A percentile compares a stretch with the other conserved stretches of the same genome.
These are phyloP conservation scores for Myopa tessellatipennis DNA, from an alignment of 2,888 invertebrate genomes.

Conservation along the genomic window DNA sequence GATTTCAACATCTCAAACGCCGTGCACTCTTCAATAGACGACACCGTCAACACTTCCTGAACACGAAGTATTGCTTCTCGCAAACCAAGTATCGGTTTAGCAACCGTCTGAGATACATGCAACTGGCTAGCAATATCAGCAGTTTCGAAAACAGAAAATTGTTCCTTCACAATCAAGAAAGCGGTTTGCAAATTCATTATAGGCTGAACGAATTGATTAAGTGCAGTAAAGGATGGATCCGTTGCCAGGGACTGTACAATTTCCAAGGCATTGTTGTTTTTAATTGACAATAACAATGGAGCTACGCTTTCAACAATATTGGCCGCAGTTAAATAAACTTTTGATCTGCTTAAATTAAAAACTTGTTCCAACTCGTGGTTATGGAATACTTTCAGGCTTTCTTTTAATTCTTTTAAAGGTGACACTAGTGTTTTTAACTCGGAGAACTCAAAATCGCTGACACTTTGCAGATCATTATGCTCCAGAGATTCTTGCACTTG, in stretches of 20 bases:
- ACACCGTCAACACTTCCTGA: conserved; percentile 50
- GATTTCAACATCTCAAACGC: conserved; percentile 50
- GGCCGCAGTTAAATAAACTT: conserved; percentile 47
- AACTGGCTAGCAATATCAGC: conserved; percentile 48
- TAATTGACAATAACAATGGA: conserved; percentile 53
- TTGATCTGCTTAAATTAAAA: conserved; percentile 46
- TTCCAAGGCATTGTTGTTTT: conserved; percentile 55
- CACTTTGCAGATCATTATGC: conserved; percentile 51
- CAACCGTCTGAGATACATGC: conserved; percentile 49
- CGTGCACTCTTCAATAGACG: conserved; percentile 50
- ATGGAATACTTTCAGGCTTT: conserved; percentile 54
- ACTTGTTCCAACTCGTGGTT: conserved; percentile 54
- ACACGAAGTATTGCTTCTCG: conserved; percentile 55
- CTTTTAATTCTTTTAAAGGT: conserved; percentile 60
- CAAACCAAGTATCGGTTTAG: conserved; percentile 53
- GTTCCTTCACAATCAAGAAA: conserved; percentile 58
- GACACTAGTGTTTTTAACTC: conserved; percentile 55
- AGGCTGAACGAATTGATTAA: conserved; percentile 63
- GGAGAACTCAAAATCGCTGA: conserved; percentile 52
- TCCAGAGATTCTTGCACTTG: conserved; percentile 60
- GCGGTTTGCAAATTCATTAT: conserved; percentile 64
- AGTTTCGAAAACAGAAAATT: conserved; percentile 59
- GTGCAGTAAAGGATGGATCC: conserved; percentile 53
- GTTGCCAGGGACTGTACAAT: conserved; percentile 53
- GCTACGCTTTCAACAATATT: conserved; percentile 52